Conservation (phyloP, 2,888 invertebrate genomes). For the Yponomeuta sedellus region DNA sequence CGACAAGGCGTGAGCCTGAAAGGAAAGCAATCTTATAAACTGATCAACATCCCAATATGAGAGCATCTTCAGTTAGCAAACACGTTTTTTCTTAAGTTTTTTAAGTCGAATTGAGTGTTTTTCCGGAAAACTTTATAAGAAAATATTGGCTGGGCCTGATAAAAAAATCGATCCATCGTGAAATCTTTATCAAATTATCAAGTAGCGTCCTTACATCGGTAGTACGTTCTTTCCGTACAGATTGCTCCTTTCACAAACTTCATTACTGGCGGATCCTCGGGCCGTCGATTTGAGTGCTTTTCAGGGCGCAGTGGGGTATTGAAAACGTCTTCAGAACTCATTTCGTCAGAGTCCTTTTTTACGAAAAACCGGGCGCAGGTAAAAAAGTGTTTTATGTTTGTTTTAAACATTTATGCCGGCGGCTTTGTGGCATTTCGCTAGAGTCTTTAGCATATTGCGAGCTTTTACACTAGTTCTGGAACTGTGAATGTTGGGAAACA, state of each 20-base stretch:
- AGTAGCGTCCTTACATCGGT: not conserved
- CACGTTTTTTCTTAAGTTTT: not conserved
- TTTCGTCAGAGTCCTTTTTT: not conserved
- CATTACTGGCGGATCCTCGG: not conserved
- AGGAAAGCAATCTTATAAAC: not conserved
- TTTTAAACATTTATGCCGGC: not conserved
- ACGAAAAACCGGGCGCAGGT: not conserved
- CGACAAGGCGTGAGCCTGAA: not conserved
- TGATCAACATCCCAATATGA: not conserved
- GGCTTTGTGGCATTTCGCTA: not conserved
- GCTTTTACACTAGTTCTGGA: not conserved
- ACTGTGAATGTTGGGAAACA: not conserved
- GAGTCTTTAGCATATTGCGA: not conserved
- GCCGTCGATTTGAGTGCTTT: not conserved
- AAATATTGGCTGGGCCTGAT: not conserved
- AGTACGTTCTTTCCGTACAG: not conserved
- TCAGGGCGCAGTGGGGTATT: not conserved
- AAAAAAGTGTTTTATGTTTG: not conserved
- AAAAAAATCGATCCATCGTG: not conserved
- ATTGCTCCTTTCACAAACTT: slow-evolving; percentile 3
- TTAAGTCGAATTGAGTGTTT: not conserved
- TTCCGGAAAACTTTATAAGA: not conserved
- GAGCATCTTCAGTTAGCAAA: not conserved
- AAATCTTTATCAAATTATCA: not conserved
- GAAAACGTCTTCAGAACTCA: not conserved